Conservation (phyloP, 2,888 invertebrate species). For the Acrobasis consociella region DNA sequence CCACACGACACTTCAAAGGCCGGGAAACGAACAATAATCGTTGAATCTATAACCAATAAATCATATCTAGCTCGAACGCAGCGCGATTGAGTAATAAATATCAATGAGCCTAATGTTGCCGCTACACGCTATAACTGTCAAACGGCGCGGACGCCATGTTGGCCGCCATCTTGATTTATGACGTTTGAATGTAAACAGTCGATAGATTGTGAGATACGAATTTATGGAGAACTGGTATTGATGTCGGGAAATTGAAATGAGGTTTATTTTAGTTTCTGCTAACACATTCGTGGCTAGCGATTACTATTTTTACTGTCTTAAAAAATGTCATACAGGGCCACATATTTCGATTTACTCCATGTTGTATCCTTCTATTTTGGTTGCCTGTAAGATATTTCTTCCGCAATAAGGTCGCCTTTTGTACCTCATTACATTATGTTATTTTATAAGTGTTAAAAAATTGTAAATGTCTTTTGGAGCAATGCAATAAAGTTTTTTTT, state of each 20-base stretch:
- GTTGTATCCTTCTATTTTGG: no score
- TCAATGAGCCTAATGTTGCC: conserved; percentile 81
- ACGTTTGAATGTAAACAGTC: conserved; percentile 67
- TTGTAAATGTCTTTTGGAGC: no score
- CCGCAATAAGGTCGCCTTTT: no score
- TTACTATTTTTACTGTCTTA: no score
- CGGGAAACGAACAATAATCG: conserved; percentile 63
- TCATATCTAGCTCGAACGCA: conserved; percentile 61
- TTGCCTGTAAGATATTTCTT: no score
- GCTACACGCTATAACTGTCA: conserved; percentile 79
- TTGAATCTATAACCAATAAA: conserved; percentile 75
- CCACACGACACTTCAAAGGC: conserved; percentile 37
- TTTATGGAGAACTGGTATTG: conserved; percentile 21
- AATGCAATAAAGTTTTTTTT: no score
- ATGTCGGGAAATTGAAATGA: conserved; percentile 3
- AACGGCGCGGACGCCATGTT: conserved; percentile 69
- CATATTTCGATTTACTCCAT: no score
- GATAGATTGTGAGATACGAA: conserved; percentile 57
- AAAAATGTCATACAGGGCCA: no score
- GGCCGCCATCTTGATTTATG: conserved; percentile 77
- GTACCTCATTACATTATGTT: no score
- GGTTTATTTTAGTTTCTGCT: not conserved
- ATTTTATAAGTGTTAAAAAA: no score
- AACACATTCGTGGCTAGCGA: no score
- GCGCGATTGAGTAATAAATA: conserved; percentile 80